Evolutionary conservation across 1,140 invertebrate species (phyloP).

Genomic region (Pseudomyrmex gracilis): DNA sequence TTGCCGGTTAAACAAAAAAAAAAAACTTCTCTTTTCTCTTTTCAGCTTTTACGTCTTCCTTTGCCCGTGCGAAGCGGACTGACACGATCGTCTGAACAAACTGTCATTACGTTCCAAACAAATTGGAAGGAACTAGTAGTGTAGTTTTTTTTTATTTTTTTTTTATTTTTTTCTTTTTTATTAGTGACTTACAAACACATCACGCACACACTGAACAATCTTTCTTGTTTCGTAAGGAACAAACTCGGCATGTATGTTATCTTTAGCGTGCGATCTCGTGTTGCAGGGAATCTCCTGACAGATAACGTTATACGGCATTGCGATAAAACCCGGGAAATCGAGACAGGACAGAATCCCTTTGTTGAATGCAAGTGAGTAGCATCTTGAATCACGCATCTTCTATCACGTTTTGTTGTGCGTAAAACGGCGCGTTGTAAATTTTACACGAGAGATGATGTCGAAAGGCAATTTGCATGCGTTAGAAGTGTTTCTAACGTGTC

Average conservation of each 20-base stretch:
- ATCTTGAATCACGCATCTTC: background rate
- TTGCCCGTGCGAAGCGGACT: background rate
- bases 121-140: background rate
- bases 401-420: background rate
- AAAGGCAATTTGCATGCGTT: no score
- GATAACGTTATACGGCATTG: constrained; percentile 68
- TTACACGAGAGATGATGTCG: background rate
- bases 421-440: constrained; percentile 7
- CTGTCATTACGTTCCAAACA: background rate
- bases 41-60: background rate
- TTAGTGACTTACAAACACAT: no score
- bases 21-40: background rate
- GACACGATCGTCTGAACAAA: background rate
- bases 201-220: background rate
- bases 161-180: background rate
- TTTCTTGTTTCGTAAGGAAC: background rate
- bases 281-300: constrained; percentile 70
- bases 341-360: constrained; percentile 59
- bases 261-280: background rate
- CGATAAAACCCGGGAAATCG: constrained; percentile 66
- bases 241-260: background rate
- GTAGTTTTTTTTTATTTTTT: background rate
- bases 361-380: constrained; percentile 69
- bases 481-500: constrained; percentile 6
- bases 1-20: background rate